phyloP scores from a whole-genome alignment of 2,113 vertebrate genomes.

The Peucedramus taeniatus region DNA sequence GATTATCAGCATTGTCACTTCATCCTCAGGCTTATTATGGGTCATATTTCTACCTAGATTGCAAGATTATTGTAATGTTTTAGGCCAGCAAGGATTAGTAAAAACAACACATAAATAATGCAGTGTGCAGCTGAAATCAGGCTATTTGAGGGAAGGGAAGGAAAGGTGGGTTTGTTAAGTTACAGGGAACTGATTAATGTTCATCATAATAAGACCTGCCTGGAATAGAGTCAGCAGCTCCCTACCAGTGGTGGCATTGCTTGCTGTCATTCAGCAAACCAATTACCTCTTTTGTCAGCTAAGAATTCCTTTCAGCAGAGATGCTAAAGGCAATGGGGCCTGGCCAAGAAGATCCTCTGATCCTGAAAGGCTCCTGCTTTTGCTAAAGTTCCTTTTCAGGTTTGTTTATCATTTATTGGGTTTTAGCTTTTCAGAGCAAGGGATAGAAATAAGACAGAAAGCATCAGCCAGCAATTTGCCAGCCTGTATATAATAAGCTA shows the following conservation, averaged over 20 bases:
- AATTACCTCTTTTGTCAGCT: constrained; percentile 57
- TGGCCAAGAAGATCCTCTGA: neutral
- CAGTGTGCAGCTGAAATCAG: neutral
- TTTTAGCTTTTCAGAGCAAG: neutral
- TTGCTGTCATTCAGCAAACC: constrained; percentile 37
- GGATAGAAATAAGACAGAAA: neutral
- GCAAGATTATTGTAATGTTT: neutral
- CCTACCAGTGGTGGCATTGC: constrained; percentile 25
- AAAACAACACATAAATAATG: constrained; percentile 13
- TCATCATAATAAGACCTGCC: constrained; percentile 54
- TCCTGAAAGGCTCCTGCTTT: neutral
- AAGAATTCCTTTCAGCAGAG: constrained; percentile 37
- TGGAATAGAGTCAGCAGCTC: constrained; percentile 58
- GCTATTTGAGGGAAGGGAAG: neutral
- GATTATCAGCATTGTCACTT: neutral
- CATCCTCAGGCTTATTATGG: neutral
- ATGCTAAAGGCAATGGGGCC: neutral
- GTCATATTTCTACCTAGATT: neutral
- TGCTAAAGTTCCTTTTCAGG: neutral
- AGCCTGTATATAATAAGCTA: neutral
- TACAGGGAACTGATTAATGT: constrained; percentile 51
- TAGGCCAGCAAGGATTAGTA: neutral
- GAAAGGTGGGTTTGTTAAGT: constrained; percentile 26
- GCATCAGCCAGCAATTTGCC: neutral
- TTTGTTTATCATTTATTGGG: neutral